Percentiles rank a stretch among this genome's conserved stretches.
Conservation (phyloP, 1,140 invertebrate genomes). For the Drosophila punjabiensis region DNA sequence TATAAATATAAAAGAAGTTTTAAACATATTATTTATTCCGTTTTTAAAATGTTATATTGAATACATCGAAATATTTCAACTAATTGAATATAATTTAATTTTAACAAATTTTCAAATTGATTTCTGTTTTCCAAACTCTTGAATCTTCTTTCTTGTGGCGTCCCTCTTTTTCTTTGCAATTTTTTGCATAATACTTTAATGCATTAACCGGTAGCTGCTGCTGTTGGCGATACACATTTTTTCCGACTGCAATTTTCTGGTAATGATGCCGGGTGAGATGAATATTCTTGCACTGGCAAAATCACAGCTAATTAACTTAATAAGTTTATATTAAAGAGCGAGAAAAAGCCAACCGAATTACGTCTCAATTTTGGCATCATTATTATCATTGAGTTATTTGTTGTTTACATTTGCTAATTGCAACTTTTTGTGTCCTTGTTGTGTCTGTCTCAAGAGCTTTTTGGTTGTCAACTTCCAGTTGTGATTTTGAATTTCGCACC, state of each 20-base stretch:
- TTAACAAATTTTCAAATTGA: not conserved
- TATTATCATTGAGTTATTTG: constrained; percentile 17
- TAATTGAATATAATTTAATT: not conserved
- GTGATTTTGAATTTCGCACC: constrained; percentile 37
- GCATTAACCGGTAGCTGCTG: constrained; percentile 62
- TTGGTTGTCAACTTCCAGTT: constrained; percentile 44
- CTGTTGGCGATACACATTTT: constrained; percentile 16
- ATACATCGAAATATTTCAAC: no score
- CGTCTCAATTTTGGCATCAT: constrained; percentile 20
- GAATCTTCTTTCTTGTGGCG: not conserved
- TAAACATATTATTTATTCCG: no score
- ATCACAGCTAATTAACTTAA: constrained; percentile 62
- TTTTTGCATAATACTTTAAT: constrained; percentile 58
- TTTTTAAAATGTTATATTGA: no score
- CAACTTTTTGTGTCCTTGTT: constrained; percentile 41
- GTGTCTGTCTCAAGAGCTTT: constrained; percentile 41
- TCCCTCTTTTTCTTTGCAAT: constrained; percentile 7
- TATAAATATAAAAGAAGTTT: no score
- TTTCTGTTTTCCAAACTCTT: not conserved
- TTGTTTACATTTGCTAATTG: constrained; percentile 58
- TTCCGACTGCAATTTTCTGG: constrained; percentile 43
- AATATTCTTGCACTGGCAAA: constrained; percentile 41
- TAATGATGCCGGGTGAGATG: constrained; percentile 47
- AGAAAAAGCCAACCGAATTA: constrained; percentile 26
- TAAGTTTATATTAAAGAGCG: constrained; percentile 61